A percentile compares a stretch with the other conserved stretches of the same genome.
These are phyloP conservation scores for Prochilodus magdalenae DNA, from an alignment of 2,113 vertebrate species.

Conservation along the genomic window DNA sequence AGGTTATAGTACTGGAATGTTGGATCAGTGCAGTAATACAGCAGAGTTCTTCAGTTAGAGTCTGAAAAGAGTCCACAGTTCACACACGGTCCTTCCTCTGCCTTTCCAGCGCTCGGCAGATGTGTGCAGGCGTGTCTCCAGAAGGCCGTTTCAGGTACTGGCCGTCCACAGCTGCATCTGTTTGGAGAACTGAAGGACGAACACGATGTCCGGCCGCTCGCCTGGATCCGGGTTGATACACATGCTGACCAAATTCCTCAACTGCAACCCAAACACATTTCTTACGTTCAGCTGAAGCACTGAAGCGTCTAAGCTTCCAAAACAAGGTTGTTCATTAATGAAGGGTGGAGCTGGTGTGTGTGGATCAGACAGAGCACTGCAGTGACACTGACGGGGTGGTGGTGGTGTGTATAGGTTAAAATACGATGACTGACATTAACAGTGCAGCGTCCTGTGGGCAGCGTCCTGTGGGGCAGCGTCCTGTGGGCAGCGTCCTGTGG, in stretches of 20 bases:
- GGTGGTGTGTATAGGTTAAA: too few relatives aligned
- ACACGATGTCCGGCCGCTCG: constrained; percentile 82
- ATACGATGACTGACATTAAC: too few relatives aligned
- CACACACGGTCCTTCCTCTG: neutral
- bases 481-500: too few relatives aligned
- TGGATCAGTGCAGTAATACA: neutral
- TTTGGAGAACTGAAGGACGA: constrained; percentile 84
- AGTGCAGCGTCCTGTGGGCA: too few relatives aligned
- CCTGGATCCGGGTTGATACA: constrained; percentile 85
- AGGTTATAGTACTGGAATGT: neutral
- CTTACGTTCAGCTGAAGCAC: too few relatives aligned
- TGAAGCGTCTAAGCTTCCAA: too few relatives aligned
- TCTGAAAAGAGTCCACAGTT: neutral
- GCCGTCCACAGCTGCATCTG: constrained; percentile 87
- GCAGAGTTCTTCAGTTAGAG: neutral
- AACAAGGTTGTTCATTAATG: too few relatives aligned
- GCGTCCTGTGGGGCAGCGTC: too few relatives aligned
- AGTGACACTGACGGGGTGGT: too few relatives aligned
- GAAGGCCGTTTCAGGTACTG: constrained; percentile 76
- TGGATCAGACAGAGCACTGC: too few relatives aligned
- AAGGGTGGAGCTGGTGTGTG: too few relatives aligned
- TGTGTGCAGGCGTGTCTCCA: neutral
- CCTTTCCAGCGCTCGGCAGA: neutral
- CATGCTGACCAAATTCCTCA: constrained; percentile 86
- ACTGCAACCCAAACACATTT: constrained; percentile 58